Base-by-base conservation (phyloP, 1,140 invertebrate genomes). In the Drosophila pruinosa region DNA sequence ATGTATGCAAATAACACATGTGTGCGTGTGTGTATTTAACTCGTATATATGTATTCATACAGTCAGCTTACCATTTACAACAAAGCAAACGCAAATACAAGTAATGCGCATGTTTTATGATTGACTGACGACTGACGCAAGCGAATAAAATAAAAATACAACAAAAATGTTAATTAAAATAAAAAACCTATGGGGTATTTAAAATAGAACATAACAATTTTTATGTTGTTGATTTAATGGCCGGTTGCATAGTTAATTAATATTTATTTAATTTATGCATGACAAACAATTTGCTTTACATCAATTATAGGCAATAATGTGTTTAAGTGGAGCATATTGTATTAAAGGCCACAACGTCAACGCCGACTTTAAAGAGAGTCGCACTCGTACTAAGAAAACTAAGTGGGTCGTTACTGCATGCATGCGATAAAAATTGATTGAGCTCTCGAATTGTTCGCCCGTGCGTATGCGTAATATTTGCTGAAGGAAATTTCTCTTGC, bases 341-440 rank as follows among this genome's bases (percentile, higher is more conserved):
- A n/a, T n/a, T n/a, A n/a, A 3, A 3, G 31, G 36, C 12, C 10
- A 36, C 34, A n/a, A n/a, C n/a, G n/a, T n/a, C n/a, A n/a, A 41
- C 8, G 12, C 0, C n/a, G n/a, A 34, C 31, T 4, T 8, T 34
- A 34, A 34, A 34, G 10, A n/a, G n/a, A 41, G n/a, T n/a, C n/a
- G n/a, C n/a, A n/a, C n/a, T n/a, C n/a, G n/a, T n/a, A n/a, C n/a
- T n/a, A n/a, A n/a, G n/a, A n/a, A n/a, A n/a, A n/a, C n/a, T n/a
- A n/a, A n/a, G n/a, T 36, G 10, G 3, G 2, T 17, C 28, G 22
- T 4, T 12, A 28, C 4, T 41, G 19, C 57, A 68, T 41, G 26
- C 75, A 63, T 41, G 54, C 36, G 72, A 80, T 85, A 77, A 86
- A 85, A 81, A 85, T 86, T 86, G 77, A 86, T 85, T 85, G 80